Evolutionary conservation across 2,888 invertebrate genomes (phyloP), one percentile per base, ranked within the genome.

Genomic region (Latrodectus elegans): DNA sequence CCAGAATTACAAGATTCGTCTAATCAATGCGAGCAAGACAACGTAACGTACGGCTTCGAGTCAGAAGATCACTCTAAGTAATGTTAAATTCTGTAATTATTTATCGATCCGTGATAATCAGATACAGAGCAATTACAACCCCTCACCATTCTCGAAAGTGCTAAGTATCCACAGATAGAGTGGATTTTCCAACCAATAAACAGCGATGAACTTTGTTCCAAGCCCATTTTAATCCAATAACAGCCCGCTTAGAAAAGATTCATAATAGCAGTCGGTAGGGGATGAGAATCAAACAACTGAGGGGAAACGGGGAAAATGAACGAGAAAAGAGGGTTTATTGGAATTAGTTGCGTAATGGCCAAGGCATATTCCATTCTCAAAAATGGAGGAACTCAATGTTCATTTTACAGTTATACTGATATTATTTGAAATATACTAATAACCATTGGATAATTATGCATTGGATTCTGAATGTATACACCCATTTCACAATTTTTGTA

Each of bases 41-140:
- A 6, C 3, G 38, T 6, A 38, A 38, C 38, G 38, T 38, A 38
- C 38, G 38, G 38, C 6, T 38, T 38, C 38, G 38, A 38, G 38
- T 38, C 38, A 38, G 38, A 38, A 38, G 38, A 38, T 38, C 38
- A 38, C 38, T 38, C 38, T 38, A 38, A 38, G 38, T 38, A 38
- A 38, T 38, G 38, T 38, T 38, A 15, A 75, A 75, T 75, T 74
- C 60, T 51, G 75, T 82, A 82, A 82, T 82, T 82, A 82, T 82
- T 75, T 82, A 82, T 82, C 82, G 82, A 75, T 82, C 75, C 68
- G 75, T 75, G 70, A 70, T 82, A 60, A 70, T 75, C 67, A 75
- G 82, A 67, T 65, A 75, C 82, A 60, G n/a, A 75, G 75, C 73
- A 82, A 82, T 82, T 82, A 82, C 75, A 70, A 75, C 75, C 82